Conservation (phyloP, 2,888 invertebrate species). For the Temnothorax unifasciatus region DNA sequence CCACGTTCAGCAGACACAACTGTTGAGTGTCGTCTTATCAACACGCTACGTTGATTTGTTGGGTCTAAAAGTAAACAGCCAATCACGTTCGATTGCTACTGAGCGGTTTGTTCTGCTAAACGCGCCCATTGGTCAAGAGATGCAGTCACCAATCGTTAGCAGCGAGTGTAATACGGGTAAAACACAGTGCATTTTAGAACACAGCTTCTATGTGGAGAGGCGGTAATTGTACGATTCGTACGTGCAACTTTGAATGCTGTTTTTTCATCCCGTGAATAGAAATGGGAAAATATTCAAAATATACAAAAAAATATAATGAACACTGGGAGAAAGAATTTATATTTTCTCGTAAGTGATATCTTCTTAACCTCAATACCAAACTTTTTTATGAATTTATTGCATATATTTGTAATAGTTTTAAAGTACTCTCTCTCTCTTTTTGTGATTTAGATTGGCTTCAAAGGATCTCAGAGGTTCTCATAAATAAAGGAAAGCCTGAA, state of each 20-base stretch:
- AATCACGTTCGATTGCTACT: too few species aligned
- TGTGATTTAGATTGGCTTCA: neutral
- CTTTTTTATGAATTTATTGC: neutral
- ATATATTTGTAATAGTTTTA: neutral
- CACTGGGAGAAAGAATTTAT: neutral
- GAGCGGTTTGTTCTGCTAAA: too few species aligned
- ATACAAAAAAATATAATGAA: conserved; percentile 3
- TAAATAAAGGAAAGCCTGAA: neutral
- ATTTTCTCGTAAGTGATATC: neutral
- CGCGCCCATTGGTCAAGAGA: too few species aligned
- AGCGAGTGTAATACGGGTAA: too few species aligned
- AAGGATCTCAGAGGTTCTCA: neutral
- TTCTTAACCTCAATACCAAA: neutral
- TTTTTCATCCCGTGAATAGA: neutral
- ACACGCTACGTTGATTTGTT: too few species aligned
- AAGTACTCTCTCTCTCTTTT: neutral
- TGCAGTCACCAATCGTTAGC: too few species aligned
- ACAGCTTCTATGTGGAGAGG: too few species aligned
- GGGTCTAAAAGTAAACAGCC: too few species aligned
- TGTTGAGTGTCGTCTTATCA: too few species aligned
- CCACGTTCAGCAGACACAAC: too few species aligned
- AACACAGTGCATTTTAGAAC: too few species aligned
- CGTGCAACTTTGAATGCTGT: neutral
- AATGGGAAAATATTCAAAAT: neutral
- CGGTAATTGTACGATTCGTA: too few species aligned